A percentile compares a stretch with the other conserved stretches of the same genome.
These are phyloP conservation scores for Drosophila gunungcola DNA, from an alignment of 1,140 invertebrate species.

Conservation along the genomic window DNA sequence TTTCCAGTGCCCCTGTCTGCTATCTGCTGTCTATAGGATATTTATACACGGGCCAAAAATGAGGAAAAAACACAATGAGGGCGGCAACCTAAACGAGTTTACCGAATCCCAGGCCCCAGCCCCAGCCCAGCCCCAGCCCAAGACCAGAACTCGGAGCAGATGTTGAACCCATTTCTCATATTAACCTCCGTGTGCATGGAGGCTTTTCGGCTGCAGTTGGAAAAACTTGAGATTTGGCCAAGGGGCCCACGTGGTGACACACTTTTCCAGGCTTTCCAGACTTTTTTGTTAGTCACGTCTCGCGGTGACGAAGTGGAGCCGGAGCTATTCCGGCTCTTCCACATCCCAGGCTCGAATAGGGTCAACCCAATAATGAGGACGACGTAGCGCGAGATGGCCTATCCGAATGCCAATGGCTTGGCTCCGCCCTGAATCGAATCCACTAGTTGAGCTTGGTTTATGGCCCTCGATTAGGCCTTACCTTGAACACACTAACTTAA, in stretches of 20 bases:
- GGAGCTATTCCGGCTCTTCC: conserved; percentile 13
- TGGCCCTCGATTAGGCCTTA: conserved; percentile 33
- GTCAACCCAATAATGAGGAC: conserved; percentile 45
- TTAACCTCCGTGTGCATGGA: conserved; percentile 50
- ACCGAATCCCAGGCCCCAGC: conserved; percentile 24
- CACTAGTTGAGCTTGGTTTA: conserved; percentile 31
- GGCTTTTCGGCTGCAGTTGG: conserved; percentile 20
- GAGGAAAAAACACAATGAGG: conserved; percentile 57
- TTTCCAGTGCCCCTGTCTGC: conserved; percentile 58
- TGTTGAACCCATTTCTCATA: conserved; percentile 73
- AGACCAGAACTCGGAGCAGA: conserved; percentile 56
- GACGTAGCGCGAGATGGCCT: conserved; percentile 22
- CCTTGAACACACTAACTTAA: conserved; percentile 20
- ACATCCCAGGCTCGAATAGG: conserved; percentile 36
- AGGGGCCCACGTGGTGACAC: conserved; percentile 58
- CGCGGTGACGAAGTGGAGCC: conserved; percentile 12
- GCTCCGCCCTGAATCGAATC: conserved; percentile 38
- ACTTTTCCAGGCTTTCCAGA: conserved; percentile 54
- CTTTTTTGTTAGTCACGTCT: conserved; percentile 46
- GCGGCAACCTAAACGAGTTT: conserved; percentile 76
- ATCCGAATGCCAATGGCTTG: conserved; percentile 38
- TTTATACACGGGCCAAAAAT: conserved; percentile 54
- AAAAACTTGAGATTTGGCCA: conserved; percentile 37
- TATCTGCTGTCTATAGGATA: conserved; percentile 62
- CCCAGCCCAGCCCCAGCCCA: conserved; percentile 12